Evolutionary conservation across 2,113 vertebrate genomes (phyloP).

Genomic region (Nibea coibor): DNA sequence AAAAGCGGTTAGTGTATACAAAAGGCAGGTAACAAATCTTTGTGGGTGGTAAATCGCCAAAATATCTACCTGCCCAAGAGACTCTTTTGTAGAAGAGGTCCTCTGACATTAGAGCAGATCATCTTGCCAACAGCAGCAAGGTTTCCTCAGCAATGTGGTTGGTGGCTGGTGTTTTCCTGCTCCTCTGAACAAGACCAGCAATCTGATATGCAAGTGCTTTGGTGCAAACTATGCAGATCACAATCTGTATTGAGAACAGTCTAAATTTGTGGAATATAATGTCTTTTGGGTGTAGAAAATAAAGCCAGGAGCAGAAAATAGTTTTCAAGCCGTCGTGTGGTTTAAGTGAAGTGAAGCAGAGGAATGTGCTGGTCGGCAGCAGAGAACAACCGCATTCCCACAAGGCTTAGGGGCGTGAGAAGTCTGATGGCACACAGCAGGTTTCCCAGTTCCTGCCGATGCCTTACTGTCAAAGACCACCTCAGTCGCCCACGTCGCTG

Average conservation of each 20-base stretch:
- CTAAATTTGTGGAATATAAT: not conserved
- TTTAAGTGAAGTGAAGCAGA: slow-evolving; percentile 35
- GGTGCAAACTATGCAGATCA: slow-evolving; percentile 57
- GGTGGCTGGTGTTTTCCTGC: not conserved
- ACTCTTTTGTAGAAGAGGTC: slow-evolving; percentile 1
- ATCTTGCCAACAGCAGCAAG: not conserved
- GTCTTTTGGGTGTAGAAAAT: slow-evolving; percentile 21
- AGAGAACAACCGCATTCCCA: slow-evolving; percentile 15
- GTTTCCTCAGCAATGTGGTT: slow-evolving; percentile 8
- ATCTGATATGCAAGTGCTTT: slow-evolving; percentile 37
- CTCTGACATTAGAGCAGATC: not conserved
- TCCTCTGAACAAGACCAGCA: slow-evolving; percentile 14
- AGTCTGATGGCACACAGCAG: not conserved
- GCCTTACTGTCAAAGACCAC: not conserved
- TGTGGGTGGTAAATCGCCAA: not conserved
- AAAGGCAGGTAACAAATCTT: slow-evolving; percentile 3
- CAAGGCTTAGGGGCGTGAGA: slow-evolving; percentile 19
- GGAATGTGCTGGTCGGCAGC: slow-evolving; percentile 36
- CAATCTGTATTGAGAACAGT: slow-evolving; percentile 29
- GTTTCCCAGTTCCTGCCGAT: not conserved
- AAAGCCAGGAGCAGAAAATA: slow-evolving; percentile 26
- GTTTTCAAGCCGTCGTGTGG: slow-evolving; percentile 19
- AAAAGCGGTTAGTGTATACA: not conserved
- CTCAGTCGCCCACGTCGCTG: slow-evolving; percentile 94
- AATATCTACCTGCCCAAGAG: slow-evolving; percentile 9